Conservation (phyloP, 2,888 invertebrate species). For the Hirtodrosophila duncani region DNA sequence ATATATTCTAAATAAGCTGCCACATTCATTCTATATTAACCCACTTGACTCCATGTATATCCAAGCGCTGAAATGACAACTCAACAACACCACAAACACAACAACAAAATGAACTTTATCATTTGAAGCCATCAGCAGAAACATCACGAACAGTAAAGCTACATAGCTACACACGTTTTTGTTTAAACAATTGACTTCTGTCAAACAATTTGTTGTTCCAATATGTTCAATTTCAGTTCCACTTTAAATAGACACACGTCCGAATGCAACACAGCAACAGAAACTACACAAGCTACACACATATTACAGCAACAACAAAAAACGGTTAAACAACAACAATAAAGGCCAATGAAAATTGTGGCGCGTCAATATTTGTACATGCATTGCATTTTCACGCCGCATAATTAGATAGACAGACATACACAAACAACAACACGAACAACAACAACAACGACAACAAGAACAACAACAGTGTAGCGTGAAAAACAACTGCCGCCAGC, state of each 20-base stretch:
- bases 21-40: too few species aligned
- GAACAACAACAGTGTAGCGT: too few species aligned
- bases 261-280: conserved; percentile 14
- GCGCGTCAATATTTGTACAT: conserved; percentile 71
- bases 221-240: conserved; percentile 39
- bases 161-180: too few species aligned
- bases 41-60: too few species aligned
- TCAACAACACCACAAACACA: too few species aligned
- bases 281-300: conserved; percentile 12
- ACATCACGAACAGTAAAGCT: too few species aligned
- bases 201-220: conserved; percentile 24
- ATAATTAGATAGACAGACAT: conserved; percentile 63
- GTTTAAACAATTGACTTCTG: conserved; percentile 48
- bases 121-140: too few species aligned
- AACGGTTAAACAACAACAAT: conserved; percentile 14
- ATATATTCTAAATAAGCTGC: too few species aligned
- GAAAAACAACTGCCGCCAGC: conserved; percentile 22
- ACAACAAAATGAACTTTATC: too few species aligned
- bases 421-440: conserved; percentile 10
- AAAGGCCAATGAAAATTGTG: too few species aligned
- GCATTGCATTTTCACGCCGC: conserved; percentile 74
- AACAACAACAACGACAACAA: conserved; percentile 1
- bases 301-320: conserved; percentile 21
- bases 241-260: conserved; percentile 53
- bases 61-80: too few species aligned